Evolutionary conservation across 2,113 vertebrate species (phyloP), one percentile per base, ranked within the genome.

Genomic region (Oostethus manadensis): DNA sequence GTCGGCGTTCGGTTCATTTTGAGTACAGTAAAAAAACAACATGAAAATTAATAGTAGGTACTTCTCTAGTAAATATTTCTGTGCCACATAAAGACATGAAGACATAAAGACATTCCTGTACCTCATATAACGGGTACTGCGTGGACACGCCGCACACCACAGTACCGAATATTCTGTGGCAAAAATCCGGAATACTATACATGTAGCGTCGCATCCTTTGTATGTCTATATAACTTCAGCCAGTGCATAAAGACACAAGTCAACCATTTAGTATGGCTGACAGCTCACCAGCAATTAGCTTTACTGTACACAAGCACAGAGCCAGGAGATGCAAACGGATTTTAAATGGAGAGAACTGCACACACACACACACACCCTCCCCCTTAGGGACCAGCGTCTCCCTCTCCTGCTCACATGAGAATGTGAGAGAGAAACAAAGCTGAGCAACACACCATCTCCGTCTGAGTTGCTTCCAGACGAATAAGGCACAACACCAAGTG

Each of bases 401-500:
- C 18, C 42, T 53, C 46, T 51, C 47, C 3, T 8, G 2, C 56
- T 60, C 57, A 56, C 60, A 55, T 40, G 56, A 58, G 45, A 58
- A 50, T 42, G 46, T 0, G 58, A 62, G 54, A 62, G 40, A 73
- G 62, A 81, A 77, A 82, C 76, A 70, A 85, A 87, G 74, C 68
- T 8, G 60, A 64, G 62, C 62, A 35, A 68, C 79, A 82, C 83
- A 79, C 78, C 75, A 79, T 72, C 74, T 79, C 82, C 77, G 76
- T 77, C 81, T 79, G 74, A 73, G 77, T 48, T 56, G 74, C 66
- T 81, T 84, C 78, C 71, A 84, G 81, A 82, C 79, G 81, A 85
- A 86, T 80, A 83, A 83, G 73, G 76, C 81, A 79, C 84, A 81
- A 86, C 85, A 88, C 76, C 84, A 87, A 87, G 84, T 86, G 84